phyloP scores from a whole-genome alignment of 1,140 invertebrate genomes.

The Trichoplusia ni region DNA sequence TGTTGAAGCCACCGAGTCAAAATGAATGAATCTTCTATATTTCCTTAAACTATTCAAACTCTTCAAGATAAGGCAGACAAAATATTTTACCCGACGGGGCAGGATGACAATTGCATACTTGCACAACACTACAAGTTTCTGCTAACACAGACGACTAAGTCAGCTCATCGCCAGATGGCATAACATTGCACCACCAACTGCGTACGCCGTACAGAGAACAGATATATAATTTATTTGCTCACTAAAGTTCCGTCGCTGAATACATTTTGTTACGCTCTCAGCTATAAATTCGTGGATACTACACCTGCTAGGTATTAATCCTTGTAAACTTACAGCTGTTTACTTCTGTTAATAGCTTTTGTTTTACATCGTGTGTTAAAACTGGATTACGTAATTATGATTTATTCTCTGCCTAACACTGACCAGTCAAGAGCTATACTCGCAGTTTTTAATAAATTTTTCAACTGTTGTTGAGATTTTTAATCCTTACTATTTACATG shows the following conservation, averaged over 20 bases:
- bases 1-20: too few relatives aligned
- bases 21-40: too few relatives aligned
- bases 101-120: background rate
- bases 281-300: slow-evolving; percentile 17
- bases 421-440: too few relatives aligned
- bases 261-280: slow-evolving; percentile 18
- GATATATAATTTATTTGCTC: slow-evolving; percentile 26
- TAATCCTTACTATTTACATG: too few relatives aligned
- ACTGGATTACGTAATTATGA: background rate
- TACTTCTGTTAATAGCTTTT: background rate
- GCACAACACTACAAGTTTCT: slow-evolving; percentile 5
- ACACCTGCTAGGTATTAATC: slow-evolving; percentile 23
- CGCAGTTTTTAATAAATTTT: too few relatives aligned
- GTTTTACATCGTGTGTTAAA: background rate
- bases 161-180: slow-evolving; percentile 25
- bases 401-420: background rate
- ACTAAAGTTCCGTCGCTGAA: slow-evolving; percentile 9
- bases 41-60: too few relatives aligned
- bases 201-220: slow-evolving; percentile 1
- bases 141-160: slow-evolving; percentile 12
- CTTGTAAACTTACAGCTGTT: background rate
- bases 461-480: too few relatives aligned
- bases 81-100: background rate
- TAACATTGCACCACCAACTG: slow-evolving; percentile 1
- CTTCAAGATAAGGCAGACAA: too few relatives aligned